Evolutionary conservation across 2,113 vertebrate genomes (phyloP).

Genomic region (Camelus dromedarius): DNA sequence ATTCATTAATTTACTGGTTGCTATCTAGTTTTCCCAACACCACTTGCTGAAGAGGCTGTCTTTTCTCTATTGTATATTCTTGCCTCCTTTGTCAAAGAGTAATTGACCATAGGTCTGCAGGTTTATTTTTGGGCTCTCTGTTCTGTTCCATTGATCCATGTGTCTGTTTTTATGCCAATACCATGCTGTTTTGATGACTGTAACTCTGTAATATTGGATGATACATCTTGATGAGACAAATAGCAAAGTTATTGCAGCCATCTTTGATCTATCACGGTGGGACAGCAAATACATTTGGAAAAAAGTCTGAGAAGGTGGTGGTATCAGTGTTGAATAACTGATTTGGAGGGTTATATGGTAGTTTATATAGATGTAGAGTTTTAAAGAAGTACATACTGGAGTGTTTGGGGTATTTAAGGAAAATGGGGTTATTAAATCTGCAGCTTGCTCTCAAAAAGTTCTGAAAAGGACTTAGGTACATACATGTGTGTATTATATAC

Average conservation of each 20-base stretch:
- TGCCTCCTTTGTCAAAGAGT: too few relatives aligned
- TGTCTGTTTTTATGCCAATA: too few relatives aligned
- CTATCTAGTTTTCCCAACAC: too few relatives aligned
- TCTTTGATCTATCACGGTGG: not conserved
- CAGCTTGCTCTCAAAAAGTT: not conserved
- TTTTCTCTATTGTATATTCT: too few relatives aligned
- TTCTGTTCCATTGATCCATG: too few relatives aligned
- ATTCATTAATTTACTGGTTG: too few relatives aligned
- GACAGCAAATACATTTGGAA: not conserved
- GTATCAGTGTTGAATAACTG: not conserved
- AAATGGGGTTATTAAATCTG: not conserved
- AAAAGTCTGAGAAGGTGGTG: not conserved
- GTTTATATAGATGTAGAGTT: not conserved
- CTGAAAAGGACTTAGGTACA: not conserved
- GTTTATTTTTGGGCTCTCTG: too few relatives aligned
- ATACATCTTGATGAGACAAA: not conserved
- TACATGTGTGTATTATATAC: not conserved
- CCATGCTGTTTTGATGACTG: too few relatives aligned
- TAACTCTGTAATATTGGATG: not conserved
- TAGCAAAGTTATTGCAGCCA: not conserved
- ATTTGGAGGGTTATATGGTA: not conserved
- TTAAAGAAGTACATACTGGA: not conserved
- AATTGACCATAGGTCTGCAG: too few relatives aligned
- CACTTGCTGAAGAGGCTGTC: too few relatives aligned
- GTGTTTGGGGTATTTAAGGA: not conserved